phyloP scores from a whole-genome alignment of 2,888 invertebrate genomes.

The Tiliacea citrago region DNA sequence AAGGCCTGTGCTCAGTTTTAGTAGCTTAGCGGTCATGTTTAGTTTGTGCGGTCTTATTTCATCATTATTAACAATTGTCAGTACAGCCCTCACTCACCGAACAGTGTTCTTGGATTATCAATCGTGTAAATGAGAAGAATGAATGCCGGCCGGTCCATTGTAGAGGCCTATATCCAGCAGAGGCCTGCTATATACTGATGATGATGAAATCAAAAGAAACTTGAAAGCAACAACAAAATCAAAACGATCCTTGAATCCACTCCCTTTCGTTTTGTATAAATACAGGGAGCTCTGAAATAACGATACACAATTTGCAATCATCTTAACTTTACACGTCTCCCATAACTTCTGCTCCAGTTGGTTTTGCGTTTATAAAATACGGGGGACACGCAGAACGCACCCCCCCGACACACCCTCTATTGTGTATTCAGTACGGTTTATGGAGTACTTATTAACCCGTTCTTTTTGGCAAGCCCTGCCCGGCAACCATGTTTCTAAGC shows the following conservation, averaged over 20 bases:
- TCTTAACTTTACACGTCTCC: conserved; percentile 69
- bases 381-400: conserved; percentile 57
- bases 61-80: background rate
- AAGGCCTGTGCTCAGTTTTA: background rate
- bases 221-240: background rate
- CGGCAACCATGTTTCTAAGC: conserved; percentile 63
- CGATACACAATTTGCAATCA: conserved; percentile 65
- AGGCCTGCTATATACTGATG: background rate
- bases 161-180: background rate
- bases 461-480: conserved; percentile 76
- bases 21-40: background rate
- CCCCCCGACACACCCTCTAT: conserved; percentile 64
- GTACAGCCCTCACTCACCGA: background rate
- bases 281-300: conserved; percentile 43
- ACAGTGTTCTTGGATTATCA: background rate
- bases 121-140: background rate
- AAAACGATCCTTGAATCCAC: conserved; percentile 9
- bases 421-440: conserved; percentile 80
- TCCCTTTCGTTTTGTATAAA: conserved; percentile 29
- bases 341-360: conserved; percentile 74
- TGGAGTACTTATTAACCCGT: conserved; percentile 80
- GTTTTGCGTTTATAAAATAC: conserved; percentile 73
- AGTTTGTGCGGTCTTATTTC: background rate
- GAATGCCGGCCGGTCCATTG: too few species aligned
- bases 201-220: background rate